Evolutionary conservation across 30 jellyfish, hydroid and myxozoan genomes (phyloP).

Genomic region (Turritopsis rubra): DNA sequence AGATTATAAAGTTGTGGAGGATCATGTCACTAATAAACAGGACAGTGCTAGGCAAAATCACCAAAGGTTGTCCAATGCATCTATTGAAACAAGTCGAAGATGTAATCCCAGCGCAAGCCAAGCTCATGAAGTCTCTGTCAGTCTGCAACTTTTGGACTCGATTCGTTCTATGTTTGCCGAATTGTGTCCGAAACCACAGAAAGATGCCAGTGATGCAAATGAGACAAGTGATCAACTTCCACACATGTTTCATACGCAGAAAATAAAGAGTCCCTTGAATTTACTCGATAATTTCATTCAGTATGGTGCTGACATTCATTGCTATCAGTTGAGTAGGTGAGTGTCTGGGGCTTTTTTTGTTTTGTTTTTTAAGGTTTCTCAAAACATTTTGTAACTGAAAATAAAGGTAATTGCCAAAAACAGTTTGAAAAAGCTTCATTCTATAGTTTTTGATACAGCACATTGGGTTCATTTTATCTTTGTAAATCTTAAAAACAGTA

Average conservation of each 20-base stretch:
- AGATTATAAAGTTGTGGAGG: neutral
- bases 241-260: neutral
- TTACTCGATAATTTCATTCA: constrained; percentile 77
- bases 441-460: too few relatives aligned
- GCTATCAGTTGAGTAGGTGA: constrained; percentile 70
- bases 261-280: constrained; percentile 26
- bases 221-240: neutral
- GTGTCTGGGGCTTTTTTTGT: neutral
- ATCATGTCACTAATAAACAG: neutral
- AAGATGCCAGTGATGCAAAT: constrained; percentile 1
- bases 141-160: constrained; percentile 16
- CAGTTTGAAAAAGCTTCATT: too few relatives aligned
- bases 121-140: neutral
- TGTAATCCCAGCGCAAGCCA: neutral
- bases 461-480: too few relatives aligned
- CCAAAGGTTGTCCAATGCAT: neutral
- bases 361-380: neutral
- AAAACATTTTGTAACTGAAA: too few relatives aligned
- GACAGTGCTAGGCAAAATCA: neutral
- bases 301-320: constrained; percentile 77
- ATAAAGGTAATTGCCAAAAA: too few relatives aligned
- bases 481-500: too few relatives aligned
- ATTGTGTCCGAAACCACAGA: neutral
- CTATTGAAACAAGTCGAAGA: neutral
- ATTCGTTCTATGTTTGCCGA: constrained; percentile 28